phyloP scores from a whole-genome alignment of 2,797 vertebrate species.

The Artibeus jamaicensis region DNA sequence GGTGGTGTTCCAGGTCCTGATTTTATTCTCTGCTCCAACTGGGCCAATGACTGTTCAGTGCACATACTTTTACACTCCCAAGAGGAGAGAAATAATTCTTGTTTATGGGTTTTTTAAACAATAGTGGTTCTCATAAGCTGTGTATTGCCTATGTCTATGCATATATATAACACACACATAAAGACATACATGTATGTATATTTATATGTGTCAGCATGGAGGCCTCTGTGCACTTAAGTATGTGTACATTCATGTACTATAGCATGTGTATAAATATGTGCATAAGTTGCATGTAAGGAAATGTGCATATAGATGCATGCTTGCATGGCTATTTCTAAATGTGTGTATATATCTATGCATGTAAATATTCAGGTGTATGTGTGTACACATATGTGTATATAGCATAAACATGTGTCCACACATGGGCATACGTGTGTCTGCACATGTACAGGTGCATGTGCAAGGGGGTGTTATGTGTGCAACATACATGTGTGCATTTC shows the following conservation, averaged over 20 bases:
- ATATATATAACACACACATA: neutral
- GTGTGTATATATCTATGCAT: neutral
- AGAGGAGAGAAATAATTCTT: neutral
- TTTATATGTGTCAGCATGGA: neutral
- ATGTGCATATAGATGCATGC: neutral
- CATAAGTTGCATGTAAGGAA: neutral
- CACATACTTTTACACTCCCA: neutral
- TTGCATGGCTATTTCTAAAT: neutral
- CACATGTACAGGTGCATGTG: fast-evolving
- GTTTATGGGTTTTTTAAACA: neutral
- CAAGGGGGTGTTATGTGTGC: fast-evolving
- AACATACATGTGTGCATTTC: neutral
- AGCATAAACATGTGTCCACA: neutral
- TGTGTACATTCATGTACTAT: neutral
- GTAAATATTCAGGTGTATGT: neutral
- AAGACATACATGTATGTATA: neutral
- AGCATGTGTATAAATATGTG: neutral
- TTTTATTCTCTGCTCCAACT: neutral
- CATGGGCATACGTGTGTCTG: neutral
- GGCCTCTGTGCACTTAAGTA: neutral
- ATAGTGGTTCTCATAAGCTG: neutral
- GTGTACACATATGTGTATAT: neutral
- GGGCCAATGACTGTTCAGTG: neutral
- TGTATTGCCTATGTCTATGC: neutral
- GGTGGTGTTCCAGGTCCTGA: neutral